Base-by-base conservation (phyloP, 2,888 invertebrate species). In the Nipponacmea schrenckii region DNA sequence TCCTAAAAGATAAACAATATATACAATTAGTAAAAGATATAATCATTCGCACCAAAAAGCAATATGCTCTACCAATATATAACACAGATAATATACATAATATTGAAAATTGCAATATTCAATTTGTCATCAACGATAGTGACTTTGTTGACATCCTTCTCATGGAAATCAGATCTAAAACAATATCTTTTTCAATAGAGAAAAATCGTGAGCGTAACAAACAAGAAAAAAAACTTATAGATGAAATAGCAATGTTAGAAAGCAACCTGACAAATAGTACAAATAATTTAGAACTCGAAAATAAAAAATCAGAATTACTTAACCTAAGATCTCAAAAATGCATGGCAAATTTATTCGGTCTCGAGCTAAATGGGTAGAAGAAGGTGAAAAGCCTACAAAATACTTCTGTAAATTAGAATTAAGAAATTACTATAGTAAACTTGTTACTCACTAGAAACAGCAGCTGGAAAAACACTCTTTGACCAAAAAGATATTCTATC, bases 321-420 rank as follows among this genome's bases (percentile, higher is more conserved):
- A 48, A 20, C 14, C 56, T n/a, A 50, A 46, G 15, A 67, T 56
- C 17, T 31, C 62, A 46, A 70, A 67, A 70, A 63, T 70, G 45
- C 24, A 67, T n/a, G 70, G 45, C 1, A 50, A 45, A 15, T 39
- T 69, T 14, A 24, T 64, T 10, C 62, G 63, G 50, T 31, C 67
- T 7, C 67, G 48, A 15, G 64, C 39, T 12, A 63, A n/a, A 63
- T 71, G 63, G 50, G 31, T 62, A 50, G 65, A 63, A 48, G 62
- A 72, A 64, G 72, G 70, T 1, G 75, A 73, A 48, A 70, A 68
- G 46, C n/a, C n/a, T n/a, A n/a, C n/a, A n/a, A n/a, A n/a, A n/a
- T n/a, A n/a, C n/a, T n/a, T n/a, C n/a, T n/a, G 68, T 24, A 74
- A 70, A 62, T 56, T 64, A 45, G 67, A 69, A 66, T 63, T 48